These are phyloP conservation scores for Coelopa frigida DNA, from an alignment of 1,140 invertebrate genomes.

Conservation along the genomic window DNA sequence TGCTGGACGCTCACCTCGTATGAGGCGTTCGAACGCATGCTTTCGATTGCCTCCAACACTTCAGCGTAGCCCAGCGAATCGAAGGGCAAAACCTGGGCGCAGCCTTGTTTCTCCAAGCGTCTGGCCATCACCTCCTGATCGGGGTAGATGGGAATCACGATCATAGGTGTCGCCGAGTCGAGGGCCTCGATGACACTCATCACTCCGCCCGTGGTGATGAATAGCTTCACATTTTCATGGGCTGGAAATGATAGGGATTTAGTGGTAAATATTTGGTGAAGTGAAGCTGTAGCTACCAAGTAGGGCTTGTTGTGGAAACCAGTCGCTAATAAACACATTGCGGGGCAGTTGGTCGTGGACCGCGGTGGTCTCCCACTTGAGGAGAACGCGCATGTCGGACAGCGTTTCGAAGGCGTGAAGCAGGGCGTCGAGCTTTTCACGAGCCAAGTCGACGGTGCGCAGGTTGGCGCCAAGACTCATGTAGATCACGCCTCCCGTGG, in stretches of 20 bases:
- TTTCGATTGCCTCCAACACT: slow-evolving; percentile 26
- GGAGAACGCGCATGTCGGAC: slow-evolving; percentile 52
- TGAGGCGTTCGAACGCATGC: slow-evolving; percentile 28
- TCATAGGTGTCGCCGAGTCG: slow-evolving; percentile 51
- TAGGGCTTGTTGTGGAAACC: slow-evolving; percentile 66
- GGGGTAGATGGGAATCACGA: slow-evolving; percentile 54
- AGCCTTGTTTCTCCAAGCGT: slow-evolving; percentile 33
- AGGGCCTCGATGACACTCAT: slow-evolving; percentile 55
- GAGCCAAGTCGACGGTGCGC: slow-evolving; percentile 48
- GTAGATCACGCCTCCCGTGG: slow-evolving; percentile 52
- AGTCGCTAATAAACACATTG: slow-evolving; percentile 57
- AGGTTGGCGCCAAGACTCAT: slow-evolving; percentile 59
- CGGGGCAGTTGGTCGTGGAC: slow-evolving; percentile 43
- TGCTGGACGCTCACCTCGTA: slow-evolving; percentile 9
- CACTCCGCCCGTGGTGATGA: slow-evolving; percentile 60
- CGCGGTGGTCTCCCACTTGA: slow-evolving; percentile 59
- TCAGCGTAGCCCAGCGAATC: slow-evolving; percentile 29
- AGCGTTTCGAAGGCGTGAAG: slow-evolving; percentile 49
- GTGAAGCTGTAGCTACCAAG: slow-evolving; percentile 31
- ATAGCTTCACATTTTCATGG: slow-evolving; percentile 51
- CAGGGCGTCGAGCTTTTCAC: slow-evolving; percentile 47
- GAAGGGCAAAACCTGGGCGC: slow-evolving; percentile 25
- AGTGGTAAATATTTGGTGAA: neutral
- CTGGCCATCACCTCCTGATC: slow-evolving; percentile 52
- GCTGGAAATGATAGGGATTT: slow-evolving; percentile 28